These are phyloP conservation scores for Himalopsyche japonica DNA, from an alignment of 2,888 invertebrate species.

Conservation along the genomic window DNA sequence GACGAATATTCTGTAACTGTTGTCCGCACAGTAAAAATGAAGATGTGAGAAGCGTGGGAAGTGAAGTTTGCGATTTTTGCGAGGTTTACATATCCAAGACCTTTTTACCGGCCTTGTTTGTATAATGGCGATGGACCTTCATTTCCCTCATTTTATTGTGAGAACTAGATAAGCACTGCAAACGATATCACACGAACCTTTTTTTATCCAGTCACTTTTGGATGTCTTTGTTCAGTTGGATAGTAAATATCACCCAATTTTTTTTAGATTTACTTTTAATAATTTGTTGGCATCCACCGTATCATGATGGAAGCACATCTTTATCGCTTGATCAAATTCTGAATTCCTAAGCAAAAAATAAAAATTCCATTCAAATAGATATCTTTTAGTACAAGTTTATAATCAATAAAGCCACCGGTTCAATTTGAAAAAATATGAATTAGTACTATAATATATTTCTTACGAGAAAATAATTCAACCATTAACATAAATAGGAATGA, in stretches of 20 bases:
- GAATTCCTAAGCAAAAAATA: no score
- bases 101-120: slow-evolving; percentile 12
- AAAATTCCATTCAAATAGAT: no score
- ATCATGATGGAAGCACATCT: no score
- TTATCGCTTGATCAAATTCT: no score
- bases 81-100: not conserved
- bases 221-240: not conserved
- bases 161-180: not conserved
- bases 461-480: no score
- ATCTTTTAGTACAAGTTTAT: no score
- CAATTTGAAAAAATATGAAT: no score
- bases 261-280: no score
- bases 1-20: not conserved
- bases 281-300: no score
- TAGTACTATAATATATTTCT: no score
- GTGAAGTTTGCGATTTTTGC: not conserved
- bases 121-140: slow-evolving; percentile 19
- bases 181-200: slow-evolving; percentile 11
- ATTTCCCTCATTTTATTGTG: slow-evolving; percentile 16
- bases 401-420: no score
- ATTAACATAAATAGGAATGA: no score
- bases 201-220: not conserved
- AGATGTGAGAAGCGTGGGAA: not conserved
- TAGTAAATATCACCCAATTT: not conserved
- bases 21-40: not conserved